phyloP scores from a whole-genome alignment of 2,888 invertebrate species.

The Folsomia candida region DNA sequence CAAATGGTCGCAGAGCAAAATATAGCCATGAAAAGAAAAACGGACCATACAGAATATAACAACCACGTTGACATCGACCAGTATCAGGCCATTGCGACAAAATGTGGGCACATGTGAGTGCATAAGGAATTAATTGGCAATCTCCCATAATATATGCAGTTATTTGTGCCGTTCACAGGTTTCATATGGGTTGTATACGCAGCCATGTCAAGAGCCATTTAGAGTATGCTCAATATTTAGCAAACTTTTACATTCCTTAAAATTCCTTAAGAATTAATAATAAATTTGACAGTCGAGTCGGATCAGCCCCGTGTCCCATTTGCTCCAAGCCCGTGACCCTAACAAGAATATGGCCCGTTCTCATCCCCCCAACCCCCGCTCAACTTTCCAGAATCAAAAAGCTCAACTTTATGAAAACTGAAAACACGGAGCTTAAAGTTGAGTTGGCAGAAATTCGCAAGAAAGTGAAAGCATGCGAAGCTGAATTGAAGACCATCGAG shows the following conservation, averaged over 20 bases:
- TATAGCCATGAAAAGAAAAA: not conserved
- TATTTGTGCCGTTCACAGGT: slow-evolving; percentile 12
- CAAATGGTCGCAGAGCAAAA: slow-evolving; percentile 5
- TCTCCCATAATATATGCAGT: not conserved
- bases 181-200: slow-evolving; percentile 30
- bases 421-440: slow-evolving; percentile 26
- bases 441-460: slow-evolving; percentile 26
- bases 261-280: not conserved
- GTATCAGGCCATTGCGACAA: slow-evolving; percentile 33
- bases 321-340: slow-evolving; percentile 31
- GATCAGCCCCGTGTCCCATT: slow-evolving; percentile 27
- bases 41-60: not conserved
- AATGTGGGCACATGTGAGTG: slow-evolving; percentile 33
- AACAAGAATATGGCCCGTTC: slow-evolving; percentile 28
- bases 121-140: not conserved
- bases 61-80: slow-evolving; percentile 5
- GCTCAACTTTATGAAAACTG: slow-evolving; percentile 23
- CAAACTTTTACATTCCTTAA: not conserved
- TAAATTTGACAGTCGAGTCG: slow-evolving; percentile 16
- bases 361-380: slow-evolving; percentile 30
- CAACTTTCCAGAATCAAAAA: slow-evolving; percentile 24
- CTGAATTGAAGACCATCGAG: slow-evolving; percentile 19
- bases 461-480: slow-evolving; percentile 24
- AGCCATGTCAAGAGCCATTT: slow-evolving; percentile 20
- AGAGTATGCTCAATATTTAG: slow-evolving; percentile 21